These are phyloP conservation scores for Parazoanthus darwini DNA, from an alignment of 92 coral and sea anemone species.

Conservation along the genomic window DNA sequence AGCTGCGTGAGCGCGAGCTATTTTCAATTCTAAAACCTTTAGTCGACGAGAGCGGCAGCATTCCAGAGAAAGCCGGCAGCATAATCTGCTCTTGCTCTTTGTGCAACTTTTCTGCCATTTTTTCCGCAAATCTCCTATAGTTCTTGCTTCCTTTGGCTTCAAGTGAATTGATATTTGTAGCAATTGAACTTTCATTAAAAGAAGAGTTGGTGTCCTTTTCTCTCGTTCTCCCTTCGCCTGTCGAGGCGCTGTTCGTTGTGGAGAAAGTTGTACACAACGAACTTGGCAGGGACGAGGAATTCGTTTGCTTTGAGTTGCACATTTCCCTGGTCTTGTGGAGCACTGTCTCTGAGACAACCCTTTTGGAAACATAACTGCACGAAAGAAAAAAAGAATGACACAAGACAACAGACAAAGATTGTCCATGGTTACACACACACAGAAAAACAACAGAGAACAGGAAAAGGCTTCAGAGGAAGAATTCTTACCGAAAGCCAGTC, in stretches of 20 bases:
- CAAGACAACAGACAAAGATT: background rate
- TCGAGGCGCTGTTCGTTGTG: background rate
- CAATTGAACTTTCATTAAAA: background rate
- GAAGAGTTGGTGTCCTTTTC: background rate
- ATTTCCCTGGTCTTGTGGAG: background rate
- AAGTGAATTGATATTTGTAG: background rate
- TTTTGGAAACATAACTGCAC: background rate
- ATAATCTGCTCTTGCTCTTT: conserved; percentile 10
- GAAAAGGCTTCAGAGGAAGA: background rate
- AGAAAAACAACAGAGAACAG: background rate
- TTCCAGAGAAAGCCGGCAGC: conserved; percentile 4
- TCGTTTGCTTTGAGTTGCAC: background rate
- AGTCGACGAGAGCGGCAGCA: background rate
- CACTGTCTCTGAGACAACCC: background rate
- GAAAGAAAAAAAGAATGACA: background rate
- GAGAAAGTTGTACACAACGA: background rate
- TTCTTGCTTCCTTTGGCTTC: background rate
- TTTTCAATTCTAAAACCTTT: background rate
- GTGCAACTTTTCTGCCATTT: background rate
- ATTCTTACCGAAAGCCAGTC: background rate
- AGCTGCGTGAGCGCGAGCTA: background rate
- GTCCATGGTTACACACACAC: background rate
- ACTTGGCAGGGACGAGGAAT: background rate
- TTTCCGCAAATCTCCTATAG: background rate
- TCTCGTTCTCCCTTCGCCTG: background rate